Conservation (phyloP, 2,797 vertebrate species). For the Sebastes taczanowskii region DNA sequence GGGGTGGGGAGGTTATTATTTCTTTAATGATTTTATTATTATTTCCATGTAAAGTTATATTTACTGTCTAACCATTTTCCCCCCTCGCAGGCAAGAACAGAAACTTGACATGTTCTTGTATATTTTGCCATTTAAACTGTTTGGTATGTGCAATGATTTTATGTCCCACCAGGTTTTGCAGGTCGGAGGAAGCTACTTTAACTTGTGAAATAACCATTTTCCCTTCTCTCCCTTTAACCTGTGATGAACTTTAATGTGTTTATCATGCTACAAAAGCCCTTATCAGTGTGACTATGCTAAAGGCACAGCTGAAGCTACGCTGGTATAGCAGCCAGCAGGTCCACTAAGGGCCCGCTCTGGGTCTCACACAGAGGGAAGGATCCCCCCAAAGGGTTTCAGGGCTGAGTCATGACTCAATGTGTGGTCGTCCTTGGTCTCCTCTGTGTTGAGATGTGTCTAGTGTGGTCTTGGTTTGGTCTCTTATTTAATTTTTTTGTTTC, state of each 20-base stretch:
- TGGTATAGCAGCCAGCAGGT: conserved; percentile 62
- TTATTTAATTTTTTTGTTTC: conserved; percentile 41
- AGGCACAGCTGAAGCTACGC: conserved; percentile 47
- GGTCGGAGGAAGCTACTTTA: conserved; percentile 39
- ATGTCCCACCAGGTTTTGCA: conserved; percentile 54
- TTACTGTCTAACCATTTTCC: conserved; percentile 28
- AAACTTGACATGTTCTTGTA: conserved; percentile 30
- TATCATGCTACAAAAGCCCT: conserved; percentile 28
- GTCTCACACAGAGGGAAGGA: conserved; percentile 72
- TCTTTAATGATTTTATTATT: neutral
- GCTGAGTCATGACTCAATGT: conserved; percentile 84
- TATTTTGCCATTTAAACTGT: conserved; percentile 32
- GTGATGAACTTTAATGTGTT: conserved; percentile 34
- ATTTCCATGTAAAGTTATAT: conserved; percentile 19
- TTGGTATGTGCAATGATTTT: conserved; percentile 18
- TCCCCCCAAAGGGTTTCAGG: conserved; percentile 75
- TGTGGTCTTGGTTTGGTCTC: conserved; percentile 81
- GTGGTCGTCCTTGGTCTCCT: conserved; percentile 79
- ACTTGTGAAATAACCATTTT: conserved; percentile 57
- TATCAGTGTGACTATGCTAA: conserved; percentile 62
- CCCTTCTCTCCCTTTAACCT: conserved; percentile 63
- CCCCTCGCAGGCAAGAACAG: conserved; percentile 35
- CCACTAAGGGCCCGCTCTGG: conserved; percentile 62
- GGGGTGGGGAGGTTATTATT: conserved; percentile 56
- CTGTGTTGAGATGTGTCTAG: conserved; percentile 82